Conservation (phyloP, 92 coral and sea anemone species). For the Hydrozoanthus gracilis region DNA sequence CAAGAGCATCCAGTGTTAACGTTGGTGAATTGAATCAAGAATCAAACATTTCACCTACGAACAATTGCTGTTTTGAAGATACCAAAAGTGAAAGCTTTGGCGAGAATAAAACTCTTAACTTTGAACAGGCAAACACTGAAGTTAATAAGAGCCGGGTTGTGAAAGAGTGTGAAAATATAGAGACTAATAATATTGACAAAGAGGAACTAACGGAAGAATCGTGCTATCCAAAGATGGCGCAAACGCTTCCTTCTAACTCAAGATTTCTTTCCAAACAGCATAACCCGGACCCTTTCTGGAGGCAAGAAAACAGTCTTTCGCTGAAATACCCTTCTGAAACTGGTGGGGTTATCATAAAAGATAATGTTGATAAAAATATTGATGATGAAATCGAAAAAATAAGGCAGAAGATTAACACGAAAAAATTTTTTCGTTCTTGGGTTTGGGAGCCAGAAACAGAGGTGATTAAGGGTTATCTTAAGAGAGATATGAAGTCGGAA, state of each 20-base stretch:
- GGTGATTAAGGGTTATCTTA: constrained; percentile 24
- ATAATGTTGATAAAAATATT: constrained; percentile 3
- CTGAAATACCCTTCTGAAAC: constrained; percentile 5
- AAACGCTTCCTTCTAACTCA: constrained; percentile 58
- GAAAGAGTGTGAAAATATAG: constrained; percentile 13
- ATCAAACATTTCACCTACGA: constrained; percentile 2
- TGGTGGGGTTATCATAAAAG: constrained; percentile 22
- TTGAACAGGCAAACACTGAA: neutral
- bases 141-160: neutral
- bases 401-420: constrained; percentile 55
- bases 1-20: neutral
- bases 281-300: constrained; percentile 60
- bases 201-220: constrained; percentile 8
- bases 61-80: neutral
- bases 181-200: neutral
- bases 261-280: constrained; percentile 57
- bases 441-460: constrained; percentile 62
- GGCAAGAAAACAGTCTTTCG: constrained; percentile 58
- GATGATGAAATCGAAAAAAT: constrained; percentile 57
- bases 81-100: neutral
- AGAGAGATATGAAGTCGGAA: neutral
- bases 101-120: neutral
- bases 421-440: constrained; percentile 67
- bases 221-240: constrained; percentile 32
- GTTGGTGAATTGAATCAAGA: neutral